Base-by-base conservation (phyloP, 2,888 invertebrate genomes). In the Macrosoma leucophasiata region DNA sequence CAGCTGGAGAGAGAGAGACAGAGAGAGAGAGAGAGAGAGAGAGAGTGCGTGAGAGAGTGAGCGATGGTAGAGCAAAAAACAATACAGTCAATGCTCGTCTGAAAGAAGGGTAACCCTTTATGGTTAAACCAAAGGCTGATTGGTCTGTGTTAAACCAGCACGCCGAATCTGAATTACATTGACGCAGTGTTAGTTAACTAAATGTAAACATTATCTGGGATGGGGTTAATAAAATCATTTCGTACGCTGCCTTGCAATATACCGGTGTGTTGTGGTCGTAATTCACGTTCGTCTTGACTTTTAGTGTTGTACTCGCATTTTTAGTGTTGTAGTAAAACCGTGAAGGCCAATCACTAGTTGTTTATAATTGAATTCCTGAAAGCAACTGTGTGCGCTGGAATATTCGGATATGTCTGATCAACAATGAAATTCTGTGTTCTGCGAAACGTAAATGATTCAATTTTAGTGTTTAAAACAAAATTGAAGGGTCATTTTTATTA, bases 201-300 rank as follows among this genome's bases (percentile, higher is more conserved):
- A 19, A 33, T 29, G 47, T 72, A 76, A 76, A 76, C 69, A 75
- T 40, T 39, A 50, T 56, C 53, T 63, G 62, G 57, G 55, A 48
- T 56, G 58, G 66, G 69, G 73, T 73, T 71, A 74, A 77, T 75
- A 75, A 78, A 79, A 77, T 77, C 69, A 75, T 77, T 74, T 63
- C 55, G 64, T 66, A 54, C 60, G 49, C 49, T n/a, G 62, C 59
- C 59, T 52, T 56, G 61, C 58, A 56, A 58, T 62, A 59, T 55
- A 54, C 57, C 50, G 46, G 53, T 50, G 26, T 46, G 48, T 49
- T 52, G 47, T 42, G 52, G 36, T 62, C 73, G 55, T 82, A 81
- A 68, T 52, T 82, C 63, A 76, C 61, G 31, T 30, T 43, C 57
- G 46, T 58, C 58, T 55, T 61, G 81, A 78, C 79, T 60, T 79